phyloP scores from a whole-genome alignment of 2,113 vertebrate species.

The Excalfactoria chinensis region DNA sequence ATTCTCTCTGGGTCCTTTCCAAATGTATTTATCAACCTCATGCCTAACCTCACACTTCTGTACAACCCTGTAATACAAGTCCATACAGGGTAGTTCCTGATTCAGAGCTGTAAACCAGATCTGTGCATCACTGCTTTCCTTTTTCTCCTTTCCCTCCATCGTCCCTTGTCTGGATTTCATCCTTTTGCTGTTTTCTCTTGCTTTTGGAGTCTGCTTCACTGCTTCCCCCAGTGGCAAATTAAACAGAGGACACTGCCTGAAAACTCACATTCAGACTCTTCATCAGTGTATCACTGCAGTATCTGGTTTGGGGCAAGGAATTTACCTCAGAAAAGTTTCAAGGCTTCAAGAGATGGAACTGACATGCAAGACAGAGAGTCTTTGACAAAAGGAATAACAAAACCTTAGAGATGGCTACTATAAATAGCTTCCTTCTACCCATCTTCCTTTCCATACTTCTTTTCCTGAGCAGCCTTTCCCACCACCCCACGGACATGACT shows the following conservation, averaged over 20 bases:
- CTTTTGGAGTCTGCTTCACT: background rate
- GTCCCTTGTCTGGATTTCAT: background rate
- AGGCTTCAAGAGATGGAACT: background rate
- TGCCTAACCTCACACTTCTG: background rate
- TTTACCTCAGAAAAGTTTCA: background rate
- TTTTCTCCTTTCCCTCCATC: background rate
- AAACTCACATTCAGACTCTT: slow-evolving; percentile 3
- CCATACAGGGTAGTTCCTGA: background rate
- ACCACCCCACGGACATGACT: background rate
- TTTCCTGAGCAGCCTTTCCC: background rate
- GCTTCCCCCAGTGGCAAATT: slow-evolving; percentile 15
- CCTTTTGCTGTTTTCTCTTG: background rate
- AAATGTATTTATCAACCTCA: background rate
- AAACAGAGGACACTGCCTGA: background rate
- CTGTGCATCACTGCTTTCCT: background rate
- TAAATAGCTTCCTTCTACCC: background rate
- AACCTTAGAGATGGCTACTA: background rate
- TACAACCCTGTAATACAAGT: background rate
- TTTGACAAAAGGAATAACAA: background rate
- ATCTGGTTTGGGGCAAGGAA: background rate
- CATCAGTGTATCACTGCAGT: background rate
- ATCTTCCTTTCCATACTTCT: background rate
- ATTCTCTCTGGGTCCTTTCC: background rate
- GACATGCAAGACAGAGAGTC: background rate
- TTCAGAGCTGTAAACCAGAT: background rate